A percentile compares a stretch with the other conserved stretches of the same genome.
These are phyloP conservation scores for Arizona elegans DNA, from an alignment of 2,113 vertebrate species.

Conservation along the genomic window DNA sequence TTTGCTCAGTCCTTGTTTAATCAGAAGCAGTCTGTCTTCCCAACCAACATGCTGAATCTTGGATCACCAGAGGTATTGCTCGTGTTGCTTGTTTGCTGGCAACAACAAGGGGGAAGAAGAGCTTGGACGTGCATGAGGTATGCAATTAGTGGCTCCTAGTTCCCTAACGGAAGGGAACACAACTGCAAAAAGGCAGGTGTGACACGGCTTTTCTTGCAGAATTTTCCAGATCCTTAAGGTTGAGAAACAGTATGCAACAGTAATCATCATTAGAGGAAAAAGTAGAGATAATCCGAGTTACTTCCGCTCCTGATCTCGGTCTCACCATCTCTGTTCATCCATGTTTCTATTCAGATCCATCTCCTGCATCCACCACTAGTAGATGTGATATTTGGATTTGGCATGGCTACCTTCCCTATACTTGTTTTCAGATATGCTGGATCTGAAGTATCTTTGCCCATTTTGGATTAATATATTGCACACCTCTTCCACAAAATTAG, in stretches of 20 bases:
- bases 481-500: not conserved
- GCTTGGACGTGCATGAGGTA: not conserved
- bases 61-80: not conserved
- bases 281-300: not conserved
- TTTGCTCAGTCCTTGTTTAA: conserved; percentile 11
- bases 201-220: not conserved
- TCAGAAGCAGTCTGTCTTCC: conserved; percentile 10
- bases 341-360: not conserved
- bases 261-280: not conserved
- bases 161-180: not conserved
- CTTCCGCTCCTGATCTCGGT: not conserved
- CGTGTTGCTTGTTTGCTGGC: not conserved
- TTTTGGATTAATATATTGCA: not conserved
- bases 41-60: not conserved
- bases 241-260: not conserved
- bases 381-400: not conserved
- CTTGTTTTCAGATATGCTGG: not conserved
- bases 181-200: not conserved
- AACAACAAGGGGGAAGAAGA: not conserved
- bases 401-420: not conserved
- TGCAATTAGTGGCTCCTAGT: not conserved
- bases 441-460: not conserved
- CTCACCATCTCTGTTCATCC: not conserved
- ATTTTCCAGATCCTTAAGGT: not conserved
- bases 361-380: not conserved